Conservation (phyloP, 2,888 invertebrate genomes). For the Athalia rosae region DNA sequence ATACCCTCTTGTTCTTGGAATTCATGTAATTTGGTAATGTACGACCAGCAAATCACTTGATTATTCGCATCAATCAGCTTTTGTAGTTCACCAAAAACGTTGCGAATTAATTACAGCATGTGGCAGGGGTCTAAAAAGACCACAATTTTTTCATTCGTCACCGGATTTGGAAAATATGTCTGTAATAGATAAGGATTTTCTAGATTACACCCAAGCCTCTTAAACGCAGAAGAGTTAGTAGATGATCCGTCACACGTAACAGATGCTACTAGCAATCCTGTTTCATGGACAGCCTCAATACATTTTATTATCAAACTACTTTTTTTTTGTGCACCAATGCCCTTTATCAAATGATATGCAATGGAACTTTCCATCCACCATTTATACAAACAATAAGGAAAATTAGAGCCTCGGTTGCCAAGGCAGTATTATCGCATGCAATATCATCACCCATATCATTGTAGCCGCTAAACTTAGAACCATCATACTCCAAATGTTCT, state of each 20-base stretch:
- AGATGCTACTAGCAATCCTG: slow-evolving; percentile 36
- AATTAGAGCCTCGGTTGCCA: slow-evolving; percentile 58
- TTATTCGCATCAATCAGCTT: slow-evolving; percentile 37
- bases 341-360: slow-evolving; percentile 62
- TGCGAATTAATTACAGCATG: slow-evolving; percentile 60
- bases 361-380: slow-evolving; percentile 64
- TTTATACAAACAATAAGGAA: slow-evolving; percentile 61
- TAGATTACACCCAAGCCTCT: slow-evolving; percentile 23
- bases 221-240: slow-evolving; percentile 32
- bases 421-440: slow-evolving; percentile 51
- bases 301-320: slow-evolving; percentile 46
- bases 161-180: slow-evolving; percentile 45
- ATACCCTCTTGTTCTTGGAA: slow-evolving; percentile 52
- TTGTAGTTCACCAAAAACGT: slow-evolving; percentile 54
- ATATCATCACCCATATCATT: slow-evolving; percentile 57
- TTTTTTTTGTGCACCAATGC: slow-evolving; percentile 56
- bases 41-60: slow-evolving; percentile 48
- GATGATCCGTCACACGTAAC: slow-evolving; percentile 45
- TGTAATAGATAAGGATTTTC: slow-evolving; percentile 5
- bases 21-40: slow-evolving; percentile 48
- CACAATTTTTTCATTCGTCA: slow-evolving; percentile 47
- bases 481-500: slow-evolving; percentile 53
- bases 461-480: slow-evolving; percentile 57
- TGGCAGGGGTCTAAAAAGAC: slow-evolving; percentile 52
- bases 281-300: slow-evolving; percentile 26